phyloP scores from a whole-genome alignment of 2,113 vertebrate genomes.

The Hassar affinis region DNA sequence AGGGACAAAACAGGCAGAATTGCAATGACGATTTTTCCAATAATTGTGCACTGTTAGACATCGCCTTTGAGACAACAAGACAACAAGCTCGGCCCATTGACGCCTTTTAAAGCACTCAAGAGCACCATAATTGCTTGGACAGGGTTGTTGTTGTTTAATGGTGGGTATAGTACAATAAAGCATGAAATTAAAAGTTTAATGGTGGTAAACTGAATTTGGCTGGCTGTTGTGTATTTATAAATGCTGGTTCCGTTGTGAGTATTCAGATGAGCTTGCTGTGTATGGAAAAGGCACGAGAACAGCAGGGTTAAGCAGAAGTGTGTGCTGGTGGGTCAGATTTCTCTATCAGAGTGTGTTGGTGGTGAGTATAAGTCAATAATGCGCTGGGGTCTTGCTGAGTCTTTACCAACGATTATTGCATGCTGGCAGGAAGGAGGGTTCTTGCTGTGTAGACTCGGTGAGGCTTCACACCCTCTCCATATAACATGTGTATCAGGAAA shows the following conservation, averaged over 20 bases:
- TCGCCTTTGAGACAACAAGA: neutral
- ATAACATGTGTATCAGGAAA: neutral
- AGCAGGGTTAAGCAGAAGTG: neutral
- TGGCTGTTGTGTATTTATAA: neutral
- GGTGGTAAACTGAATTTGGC: conserved; percentile 15
- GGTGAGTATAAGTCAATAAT: conserved; percentile 15
- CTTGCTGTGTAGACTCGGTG: neutral
- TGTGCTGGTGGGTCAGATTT: neutral
- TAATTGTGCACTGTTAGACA: conserved; percentile 1
- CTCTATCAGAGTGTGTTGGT: neutral
- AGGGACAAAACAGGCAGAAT: conserved; percentile 10
- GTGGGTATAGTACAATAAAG: conserved; percentile 18
- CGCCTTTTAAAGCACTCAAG: conserved; percentile 22
- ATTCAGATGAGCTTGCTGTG: neutral
- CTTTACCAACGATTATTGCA: conserved; percentile 8
- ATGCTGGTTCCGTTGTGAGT: neutral
- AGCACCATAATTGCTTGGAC: conserved; percentile 28
- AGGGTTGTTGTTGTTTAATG: conserved; percentile 26
- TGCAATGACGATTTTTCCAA: conserved; percentile 4
- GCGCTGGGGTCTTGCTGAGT: conserved; percentile 1
- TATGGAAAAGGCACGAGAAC: neutral
- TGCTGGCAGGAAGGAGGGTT: neutral
- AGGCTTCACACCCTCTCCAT: neutral
- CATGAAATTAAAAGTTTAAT: conserved; percentile 12
- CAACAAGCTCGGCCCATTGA: conserved; percentile 29